A percentile compares a stretch with the other conserved stretches of the same genome.
These are phyloP conservation scores for Unio delphinus DNA, from an alignment of 2,888 invertebrate genomes.

Conservation along the genomic window DNA sequence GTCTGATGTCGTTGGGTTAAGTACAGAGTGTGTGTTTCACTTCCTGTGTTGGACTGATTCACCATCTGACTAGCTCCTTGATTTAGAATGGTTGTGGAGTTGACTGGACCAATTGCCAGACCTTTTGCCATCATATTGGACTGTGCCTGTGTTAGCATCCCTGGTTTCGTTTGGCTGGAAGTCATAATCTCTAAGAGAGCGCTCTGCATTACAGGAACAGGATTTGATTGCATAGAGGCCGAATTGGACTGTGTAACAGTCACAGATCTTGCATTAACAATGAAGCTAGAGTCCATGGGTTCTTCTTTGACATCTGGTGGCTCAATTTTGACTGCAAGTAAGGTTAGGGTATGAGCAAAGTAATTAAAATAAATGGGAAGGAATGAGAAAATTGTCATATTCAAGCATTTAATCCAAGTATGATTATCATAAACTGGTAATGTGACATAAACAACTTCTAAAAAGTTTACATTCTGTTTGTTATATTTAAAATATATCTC, in stretches of 20 bases:
- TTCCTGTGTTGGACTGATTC: constrained; percentile 3
- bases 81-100: too few species aligned
- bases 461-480: too few species aligned
- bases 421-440: too few species aligned
- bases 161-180: constrained; percentile 9
- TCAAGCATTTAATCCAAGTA: too few species aligned
- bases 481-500: too few species aligned
- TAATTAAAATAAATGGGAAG: too few species aligned
- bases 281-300: constrained; percentile 7
- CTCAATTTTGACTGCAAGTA: constrained; percentile 21
- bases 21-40: constrained; percentile 37
- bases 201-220: constrained; percentile 34
- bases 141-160: constrained; percentile 4
- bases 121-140: constrained; percentile 2
- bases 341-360: not conserved
- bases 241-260: too few species aligned
- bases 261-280: too few species aligned
- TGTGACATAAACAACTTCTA: too few species aligned
- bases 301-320: constrained; percentile 15
- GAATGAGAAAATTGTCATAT: too few species aligned
- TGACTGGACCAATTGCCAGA: too few species aligned
- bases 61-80: constrained; percentile 3
- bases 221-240: constrained; percentile 16
- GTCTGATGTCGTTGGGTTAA: constrained; percentile 46
- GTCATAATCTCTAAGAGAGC: constrained; percentile 29